Conservation (phyloP, 2,888 invertebrate genomes). For the Andrena dorsata region DNA sequence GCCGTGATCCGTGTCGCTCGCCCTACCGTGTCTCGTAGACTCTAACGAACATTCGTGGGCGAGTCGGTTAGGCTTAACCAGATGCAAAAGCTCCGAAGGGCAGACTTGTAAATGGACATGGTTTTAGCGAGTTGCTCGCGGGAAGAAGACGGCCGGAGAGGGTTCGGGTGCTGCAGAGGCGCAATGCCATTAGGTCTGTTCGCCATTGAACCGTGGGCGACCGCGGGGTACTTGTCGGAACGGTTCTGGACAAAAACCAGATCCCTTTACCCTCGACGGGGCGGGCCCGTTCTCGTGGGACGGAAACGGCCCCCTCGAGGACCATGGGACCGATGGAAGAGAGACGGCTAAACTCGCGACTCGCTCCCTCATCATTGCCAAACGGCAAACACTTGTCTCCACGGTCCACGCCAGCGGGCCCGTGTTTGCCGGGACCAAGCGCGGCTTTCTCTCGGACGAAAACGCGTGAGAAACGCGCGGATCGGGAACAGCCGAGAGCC, state of each 20-base stretch:
- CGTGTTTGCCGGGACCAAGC: too few relatives aligned
- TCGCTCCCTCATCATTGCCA: too few relatives aligned
- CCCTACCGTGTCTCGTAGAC: not conserved
- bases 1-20: slow-evolving; percentile 25
- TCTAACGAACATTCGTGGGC: too few relatives aligned
- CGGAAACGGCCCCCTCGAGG: slow-evolving; percentile 3
- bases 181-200: slow-evolving; percentile 83
- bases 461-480: not conserved
- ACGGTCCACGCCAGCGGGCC: too few relatives aligned
- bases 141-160: slow-evolving; percentile 72
- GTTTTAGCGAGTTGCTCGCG: slow-evolving; percentile 78
- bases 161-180: slow-evolving; percentile 79
- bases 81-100: not conserved
- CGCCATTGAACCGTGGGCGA: slow-evolving; percentile 37
- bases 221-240: slow-evolving; percentile 64
- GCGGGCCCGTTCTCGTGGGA: not conserved
- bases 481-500: not conserved
- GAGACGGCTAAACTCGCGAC: not conserved
- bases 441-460: not conserved
- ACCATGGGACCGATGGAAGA: not conserved
- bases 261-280: not conserved
- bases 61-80: too few relatives aligned
- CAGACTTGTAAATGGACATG: slow-evolving; percentile 41
- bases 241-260: slow-evolving; percentile 34
- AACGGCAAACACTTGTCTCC: too few relatives aligned